Percentiles rank a stretch among this genome's conserved stretches.
Conservation (phyloP, 2,888 invertebrate genomes). For the Frankliniella fusca region DNA sequence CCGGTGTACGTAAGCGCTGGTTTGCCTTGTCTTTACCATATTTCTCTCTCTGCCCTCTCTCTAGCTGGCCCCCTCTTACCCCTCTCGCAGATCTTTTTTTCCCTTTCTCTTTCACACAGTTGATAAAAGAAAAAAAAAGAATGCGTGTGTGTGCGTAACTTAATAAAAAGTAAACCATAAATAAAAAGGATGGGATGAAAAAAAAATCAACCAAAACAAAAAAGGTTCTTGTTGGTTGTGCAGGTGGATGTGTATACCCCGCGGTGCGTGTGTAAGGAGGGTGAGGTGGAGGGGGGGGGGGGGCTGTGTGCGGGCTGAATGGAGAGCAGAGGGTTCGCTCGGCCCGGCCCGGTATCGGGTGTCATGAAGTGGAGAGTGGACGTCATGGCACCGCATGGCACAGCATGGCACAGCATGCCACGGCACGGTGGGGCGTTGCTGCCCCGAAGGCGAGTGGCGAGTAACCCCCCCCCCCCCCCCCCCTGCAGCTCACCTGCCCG, state of each 20-base stretch:
- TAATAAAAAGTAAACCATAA: not conserved
- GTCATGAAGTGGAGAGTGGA: conserved; percentile 21
- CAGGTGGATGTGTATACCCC: not conserved
- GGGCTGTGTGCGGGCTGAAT: conserved; percentile 1
- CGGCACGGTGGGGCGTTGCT: not conserved
- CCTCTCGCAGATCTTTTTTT: not conserved
- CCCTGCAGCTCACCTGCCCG: not conserved
- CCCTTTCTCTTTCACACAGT: not conserved
- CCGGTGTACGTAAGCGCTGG: not conserved
- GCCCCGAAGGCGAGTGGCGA: not conserved
- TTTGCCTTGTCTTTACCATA: not conserved
- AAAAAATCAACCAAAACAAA: not conserved
- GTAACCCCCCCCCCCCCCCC: not conserved
- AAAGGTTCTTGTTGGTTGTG: not conserved
- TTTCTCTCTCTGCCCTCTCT: not conserved
- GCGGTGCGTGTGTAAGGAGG: not conserved
- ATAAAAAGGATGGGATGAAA: not conserved
- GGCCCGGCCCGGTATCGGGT: not conserved
- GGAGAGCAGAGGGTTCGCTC: not conserved
- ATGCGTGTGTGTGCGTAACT: not conserved
- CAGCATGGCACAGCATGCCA: not conserved
- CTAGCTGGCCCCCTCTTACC: not conserved
- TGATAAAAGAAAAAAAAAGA: not conserved
- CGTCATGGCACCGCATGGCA: not conserved
- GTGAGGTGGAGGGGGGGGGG: not conserved